A percentile compares a stretch with the other conserved stretches of the same genome.
Evolutionary conservation across 2,888 invertebrate species (phyloP).

Genomic region (Habroteleia sp.): DNA sequence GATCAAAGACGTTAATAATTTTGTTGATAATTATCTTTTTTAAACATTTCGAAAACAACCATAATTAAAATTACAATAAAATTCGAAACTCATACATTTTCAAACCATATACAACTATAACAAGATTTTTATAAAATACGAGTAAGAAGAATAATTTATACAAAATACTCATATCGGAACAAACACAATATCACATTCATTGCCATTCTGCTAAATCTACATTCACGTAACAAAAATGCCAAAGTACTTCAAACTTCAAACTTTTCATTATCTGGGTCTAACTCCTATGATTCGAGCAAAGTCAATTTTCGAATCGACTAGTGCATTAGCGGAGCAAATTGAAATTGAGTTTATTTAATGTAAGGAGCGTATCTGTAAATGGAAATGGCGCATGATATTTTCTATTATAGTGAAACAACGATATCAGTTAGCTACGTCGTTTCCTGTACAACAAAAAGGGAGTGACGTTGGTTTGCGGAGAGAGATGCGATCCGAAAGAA

Average conservation of each 20-base stretch:
- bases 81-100: too few relatives aligned
- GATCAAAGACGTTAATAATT: too few relatives aligned
- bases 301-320: constrained; percentile 45
- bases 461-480: constrained; percentile 36
- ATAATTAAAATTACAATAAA: too few relatives aligned
- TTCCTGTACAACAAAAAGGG: constrained; percentile 47
- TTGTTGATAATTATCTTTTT: too few relatives aligned
- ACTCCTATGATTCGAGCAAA: constrained; percentile 15
- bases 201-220: neutral
- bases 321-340: constrained; percentile 44
- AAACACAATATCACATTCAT: too few relatives aligned
- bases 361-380: constrained; percentile 39
- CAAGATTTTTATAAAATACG: too few relatives aligned
- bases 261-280: constrained; percentile 20
- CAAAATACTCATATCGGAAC: too few relatives aligned
- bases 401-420: constrained; percentile 59
- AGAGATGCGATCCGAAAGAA: constrained; percentile 14
- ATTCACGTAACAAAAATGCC: neutral
- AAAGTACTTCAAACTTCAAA: neutral
- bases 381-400: constrained; percentile 57
- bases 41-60: too few relatives aligned
- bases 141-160: too few relatives aligned
- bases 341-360: constrained; percentile 48
- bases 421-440: constrained; percentile 59
- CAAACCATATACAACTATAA: too few relatives aligned